Evolutionary conservation across 2,113 vertebrate species (phyloP).

Genomic region (Peucedramus taeniatus): DNA sequence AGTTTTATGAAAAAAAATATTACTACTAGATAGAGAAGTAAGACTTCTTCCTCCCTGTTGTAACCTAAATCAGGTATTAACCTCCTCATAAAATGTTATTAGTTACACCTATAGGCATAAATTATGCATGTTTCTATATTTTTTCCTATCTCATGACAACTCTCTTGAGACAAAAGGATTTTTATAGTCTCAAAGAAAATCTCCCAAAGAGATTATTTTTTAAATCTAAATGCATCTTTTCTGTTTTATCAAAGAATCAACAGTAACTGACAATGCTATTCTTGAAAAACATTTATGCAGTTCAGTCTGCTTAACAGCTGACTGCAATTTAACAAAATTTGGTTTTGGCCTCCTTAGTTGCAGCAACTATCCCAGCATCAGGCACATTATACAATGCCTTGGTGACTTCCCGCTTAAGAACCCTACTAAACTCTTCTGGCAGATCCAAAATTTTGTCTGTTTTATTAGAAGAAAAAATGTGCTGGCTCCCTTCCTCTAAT

Average conservation of each 20-base stretch:
- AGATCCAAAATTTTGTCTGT: background rate
- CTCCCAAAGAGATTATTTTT: background rate
- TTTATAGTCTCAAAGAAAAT: background rate
- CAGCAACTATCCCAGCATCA: background rate
- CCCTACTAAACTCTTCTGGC: background rate
- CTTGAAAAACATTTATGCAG: background rate
- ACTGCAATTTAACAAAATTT: background rate
- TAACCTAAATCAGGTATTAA: background rate
- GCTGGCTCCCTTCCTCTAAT: background rate
- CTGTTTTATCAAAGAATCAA: background rate
- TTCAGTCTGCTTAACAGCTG: background rate
- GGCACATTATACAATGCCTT: background rate
- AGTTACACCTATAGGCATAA: background rate
- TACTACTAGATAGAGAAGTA: background rate
- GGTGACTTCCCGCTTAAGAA: background rate
- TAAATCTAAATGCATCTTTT: background rate
- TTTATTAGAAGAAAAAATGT: background rate
- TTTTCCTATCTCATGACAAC: background rate
- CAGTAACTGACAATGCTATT: background rate
- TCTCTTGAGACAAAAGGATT: background rate
- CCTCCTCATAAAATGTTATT: background rate
- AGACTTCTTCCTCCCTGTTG: background rate
- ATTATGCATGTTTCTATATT: background rate
- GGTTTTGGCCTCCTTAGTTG: background rate
- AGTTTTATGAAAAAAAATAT: background rate